Percentiles rank a stretch among this genome's conserved stretches.
Evolutionary conservation across 2,888 invertebrate species (phyloP).

Genomic region (Nomada lathburiana): DNA sequence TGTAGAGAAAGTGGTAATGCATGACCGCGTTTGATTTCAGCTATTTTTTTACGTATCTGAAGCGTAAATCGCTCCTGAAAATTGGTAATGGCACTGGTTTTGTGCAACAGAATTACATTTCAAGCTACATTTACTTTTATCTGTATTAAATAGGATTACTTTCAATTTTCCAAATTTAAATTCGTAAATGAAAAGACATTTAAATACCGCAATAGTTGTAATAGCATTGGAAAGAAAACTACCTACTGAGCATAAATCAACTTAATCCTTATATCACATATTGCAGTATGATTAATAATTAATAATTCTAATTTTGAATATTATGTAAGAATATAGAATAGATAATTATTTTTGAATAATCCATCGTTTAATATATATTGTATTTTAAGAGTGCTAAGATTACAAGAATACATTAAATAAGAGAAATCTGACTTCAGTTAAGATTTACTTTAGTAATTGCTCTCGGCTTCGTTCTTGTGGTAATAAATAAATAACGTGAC

Average conservation of each 20-base stretch:
- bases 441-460: no score
- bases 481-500: no score
- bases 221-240: neutral
- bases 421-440: no score
- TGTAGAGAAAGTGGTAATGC: conserved; percentile 50
- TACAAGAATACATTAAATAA: no score
- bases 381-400: no score
- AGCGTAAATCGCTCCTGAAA: conserved; percentile 43
- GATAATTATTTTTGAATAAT: no score
- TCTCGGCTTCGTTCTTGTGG: no score
- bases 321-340: no score
- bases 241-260: neutral
- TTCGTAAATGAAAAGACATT: neutral
- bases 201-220: neutral
- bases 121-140: neutral
- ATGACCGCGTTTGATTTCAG: conserved; percentile 16
- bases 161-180: neutral
- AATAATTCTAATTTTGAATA: neutral
- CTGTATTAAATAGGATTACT: neutral
- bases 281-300: no score
- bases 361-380: no score
- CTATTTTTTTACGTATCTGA: conserved; percentile 7
- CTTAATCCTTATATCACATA: neutral
- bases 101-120: neutral
- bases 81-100: conserved; percentile 38